Base-by-base conservation (phyloP, 2,797 vertebrate genomes). In the Chromis chromis region DNA sequence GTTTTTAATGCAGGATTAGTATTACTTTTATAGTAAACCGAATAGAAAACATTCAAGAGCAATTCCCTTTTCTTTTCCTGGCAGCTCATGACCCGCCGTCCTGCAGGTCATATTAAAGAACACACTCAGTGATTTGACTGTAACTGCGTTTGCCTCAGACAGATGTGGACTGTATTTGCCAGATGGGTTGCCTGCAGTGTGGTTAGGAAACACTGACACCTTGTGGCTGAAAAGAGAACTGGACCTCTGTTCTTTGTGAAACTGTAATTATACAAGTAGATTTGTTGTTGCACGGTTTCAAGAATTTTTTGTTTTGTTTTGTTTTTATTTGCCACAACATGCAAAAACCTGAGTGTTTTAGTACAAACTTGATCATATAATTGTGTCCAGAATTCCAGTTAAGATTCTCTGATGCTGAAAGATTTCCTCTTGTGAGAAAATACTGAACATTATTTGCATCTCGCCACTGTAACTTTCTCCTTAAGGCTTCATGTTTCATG, bases 121-220 rank as follows among this genome's bases (percentile, higher is more conserved):
- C 3, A 49, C 65, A 72, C 78, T 65, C 79, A 78, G 13, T 74
- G 64, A 76, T 33, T 65, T 22, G 2, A 78, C 63, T 66, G 54
- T 62, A 69, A 58, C 66, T 61, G 12, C 65, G 71, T 56, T 62
- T 24, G 6, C 8, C 16, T 44, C 42, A 36, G 33, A 24, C 31
- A 67, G 54, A 55, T 1, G 16, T 53, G 33, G 42, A 16, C 40
- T 16, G 52, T n/a, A 0, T 63, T 44, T 25, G 21, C 39, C 40
- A 25, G 49, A 33, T 27, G 6, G 50, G 50, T 53, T 42, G 19
- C 57, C 31, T 58, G 28, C 52, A 63, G 65, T 54, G 17, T 36
- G 48, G 33, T 54, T 3, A 54, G 68, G 68, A 86, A 88, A 87
- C 83, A 82, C 83, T 88, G 91, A 88, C 90, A 83, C 74, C 87